Base-by-base conservation (phyloP, 2,113 vertebrate species). In the Hylia prasina region DNA sequence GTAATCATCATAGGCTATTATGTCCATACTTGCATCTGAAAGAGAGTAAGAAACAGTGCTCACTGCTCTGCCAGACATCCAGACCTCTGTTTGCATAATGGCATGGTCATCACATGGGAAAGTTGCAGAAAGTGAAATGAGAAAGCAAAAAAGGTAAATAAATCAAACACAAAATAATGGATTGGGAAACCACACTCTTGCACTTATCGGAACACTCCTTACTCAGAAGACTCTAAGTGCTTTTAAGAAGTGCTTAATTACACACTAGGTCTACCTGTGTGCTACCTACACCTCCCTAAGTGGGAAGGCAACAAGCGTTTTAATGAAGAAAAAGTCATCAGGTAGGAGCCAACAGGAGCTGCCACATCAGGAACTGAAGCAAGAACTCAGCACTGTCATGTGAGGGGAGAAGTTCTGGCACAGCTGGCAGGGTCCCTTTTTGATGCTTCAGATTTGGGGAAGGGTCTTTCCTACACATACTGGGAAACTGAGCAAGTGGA, bases 1-100 rank as follows among this genome's bases (percentile, higher is more conserved):
- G 98, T 98, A 94, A 98, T 98, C 99, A 99, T 99, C 97, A 98
- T 99, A 98, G 95, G 97, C 89, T 97, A 81, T 93, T 97, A 96
- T 97, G 97, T 98, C 98, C 98, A 98, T 98, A 96, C 97, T 96
- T 98, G 98, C 98, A 94, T 98, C 99, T 99, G 96, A 71, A 98
- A 98, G 71, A 97, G 57, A 96, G 60, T 44, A 28, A 93, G 58
- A 95, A 81, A 93, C 10, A 83, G 40, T 0, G 5, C 15, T 96
- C 71, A 94, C 57, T 21, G 48, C 57, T 79, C 87, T 65, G 71
- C 57, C 50, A 31, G 44, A 78, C 80, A 54, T 0, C 3, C 9
- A 56, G 53, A 53, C 12, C 53, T 70, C 78, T 6, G 13, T 14
- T 54, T 3, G 0, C 5, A 1, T 14, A 73, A 51, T 1, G 7